These are phyloP conservation scores for Orchestes rusci DNA, from an alignment of 2,888 invertebrate genomes.

Conservation along the genomic window DNA sequence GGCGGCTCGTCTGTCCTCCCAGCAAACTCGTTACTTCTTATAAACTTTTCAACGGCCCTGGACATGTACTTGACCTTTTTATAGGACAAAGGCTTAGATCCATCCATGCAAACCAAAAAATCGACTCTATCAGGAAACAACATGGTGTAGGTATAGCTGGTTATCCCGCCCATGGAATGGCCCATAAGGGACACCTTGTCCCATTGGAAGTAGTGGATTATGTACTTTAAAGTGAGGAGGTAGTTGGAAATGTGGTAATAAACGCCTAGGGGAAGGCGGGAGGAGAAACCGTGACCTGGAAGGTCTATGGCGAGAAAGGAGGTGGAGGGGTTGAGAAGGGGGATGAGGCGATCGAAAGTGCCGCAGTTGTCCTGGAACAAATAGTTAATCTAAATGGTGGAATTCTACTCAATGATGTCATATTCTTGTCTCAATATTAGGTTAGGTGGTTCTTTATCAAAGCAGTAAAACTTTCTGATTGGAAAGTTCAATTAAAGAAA, in stretches of 20 bases:
- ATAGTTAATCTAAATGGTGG: too few species aligned
- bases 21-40: slow-evolving; percentile 41
- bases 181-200: slow-evolving; percentile 58
- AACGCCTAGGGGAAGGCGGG: slow-evolving; percentile 57
- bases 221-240: slow-evolving; percentile 48
- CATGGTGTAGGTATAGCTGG: slow-evolving; percentile 53
- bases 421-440: too few species aligned
- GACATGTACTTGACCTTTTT: slow-evolving; percentile 39
- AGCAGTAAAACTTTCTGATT: too few species aligned
- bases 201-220: slow-evolving; percentile 55
- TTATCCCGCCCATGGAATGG: slow-evolving; percentile 63
- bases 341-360: slow-evolving; percentile 66
- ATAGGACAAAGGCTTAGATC: slow-evolving; percentile 36
- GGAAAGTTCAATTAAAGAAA: too few species aligned
- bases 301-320: slow-evolving; percentile 57
- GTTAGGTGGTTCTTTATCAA: too few species aligned
- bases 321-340: slow-evolving; percentile 47
- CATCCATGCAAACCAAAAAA: slow-evolving; percentile 53
- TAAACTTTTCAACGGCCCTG: slow-evolving; percentile 44
- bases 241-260: slow-evolving; percentile 45
- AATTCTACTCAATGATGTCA: too few species aligned
- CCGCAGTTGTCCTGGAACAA: slow-evolving; percentile 64
- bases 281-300: slow-evolving; percentile 66
- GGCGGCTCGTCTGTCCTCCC: slow-evolving; percentile 49
- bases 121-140: slow-evolving; percentile 56